Evolutionary conservation across 2,888 invertebrate genomes (phyloP), one percentile per base, ranked within the genome.

Genomic region (Trisateles emortualis): DNA sequence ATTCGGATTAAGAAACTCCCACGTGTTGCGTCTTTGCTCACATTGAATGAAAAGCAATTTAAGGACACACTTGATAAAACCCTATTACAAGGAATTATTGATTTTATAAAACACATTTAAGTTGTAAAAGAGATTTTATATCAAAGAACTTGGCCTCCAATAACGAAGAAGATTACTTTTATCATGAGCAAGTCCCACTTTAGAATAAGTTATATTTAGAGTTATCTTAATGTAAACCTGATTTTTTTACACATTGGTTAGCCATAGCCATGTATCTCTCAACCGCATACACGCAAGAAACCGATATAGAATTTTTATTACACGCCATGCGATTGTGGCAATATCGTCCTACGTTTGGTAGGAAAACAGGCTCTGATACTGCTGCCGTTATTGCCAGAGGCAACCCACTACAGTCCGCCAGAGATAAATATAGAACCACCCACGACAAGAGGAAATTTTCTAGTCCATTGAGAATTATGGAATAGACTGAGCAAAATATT

Each of bases 361-460:
- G 32, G 42, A 29, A 52, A 55, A 58, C 48, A 60, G 58, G 56
- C 55, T 72, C 46, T 40, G 14, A 68, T 58, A 67, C 52, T 61
- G 49, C 55, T 47, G 58, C 59, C 45, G 42, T 64, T 61, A 65
- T 56, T 62, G 62, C 67, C 58, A 39, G 54, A 67, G 63, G 55
- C 57, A 59, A 49, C 70, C 72, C 64, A 72, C 73, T 47, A 54
- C 43, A 54, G 52, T 59, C 56, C 58, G 52, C 61, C 55, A 55
- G 40, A 64, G 68, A 68, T 78, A 83, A 77, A 84, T 78, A 74
- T 84, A 86, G 79, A 78, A 62, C 81, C 79, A 74, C 81, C 81
- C 78, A 83, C 83, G 60, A 49, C 41, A 56, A 62, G 67, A 58
- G 63, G 52, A 59, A 67, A 74, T 75, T 78, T 80, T 81, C 78